Conservation (phyloP, 2,113 vertebrate genomes). For the Geococcyx californianus region DNA sequence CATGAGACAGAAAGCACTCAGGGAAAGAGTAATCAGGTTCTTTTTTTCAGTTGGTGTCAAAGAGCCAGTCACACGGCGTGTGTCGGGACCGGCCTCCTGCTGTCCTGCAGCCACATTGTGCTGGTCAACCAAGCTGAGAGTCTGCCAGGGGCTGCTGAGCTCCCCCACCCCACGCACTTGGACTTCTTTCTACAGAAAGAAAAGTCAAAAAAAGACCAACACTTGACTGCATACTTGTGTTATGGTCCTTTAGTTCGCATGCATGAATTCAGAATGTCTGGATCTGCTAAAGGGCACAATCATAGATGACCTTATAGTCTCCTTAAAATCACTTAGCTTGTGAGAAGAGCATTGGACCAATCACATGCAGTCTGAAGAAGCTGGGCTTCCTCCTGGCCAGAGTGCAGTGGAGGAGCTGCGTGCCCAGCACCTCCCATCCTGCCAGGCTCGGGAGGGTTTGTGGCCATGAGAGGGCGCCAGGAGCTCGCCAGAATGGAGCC, state of each 20-base stretch:
- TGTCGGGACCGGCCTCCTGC: fast-evolving
- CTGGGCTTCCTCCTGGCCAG: neutral
- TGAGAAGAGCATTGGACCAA: neutral
- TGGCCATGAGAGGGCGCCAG: neutral
- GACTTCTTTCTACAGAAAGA: neutral
- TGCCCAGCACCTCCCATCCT: fast-evolving
- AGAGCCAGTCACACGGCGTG: fast-evolving
- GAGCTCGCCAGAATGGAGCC: fast-evolving
- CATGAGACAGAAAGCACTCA: neutral
- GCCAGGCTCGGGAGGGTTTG: fast-evolving
- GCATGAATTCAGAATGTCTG: neutral
- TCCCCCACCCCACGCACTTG: neutral
- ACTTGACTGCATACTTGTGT: fast-evolving
- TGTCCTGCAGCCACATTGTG: neutral
- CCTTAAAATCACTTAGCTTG: neutral
- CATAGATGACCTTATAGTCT: neutral
- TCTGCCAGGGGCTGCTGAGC: neutral
- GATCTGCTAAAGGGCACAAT: neutral
- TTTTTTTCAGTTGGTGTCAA: neutral
- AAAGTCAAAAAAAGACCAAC: neutral
- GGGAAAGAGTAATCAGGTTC: neutral
- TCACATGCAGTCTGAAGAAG: neutral
- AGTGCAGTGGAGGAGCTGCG: neutral
- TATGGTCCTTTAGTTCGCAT: neutral
- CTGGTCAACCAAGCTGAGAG: neutral